phyloP scores from a whole-genome alignment of 2,888 invertebrate species.

The Apamea anceps region DNA sequence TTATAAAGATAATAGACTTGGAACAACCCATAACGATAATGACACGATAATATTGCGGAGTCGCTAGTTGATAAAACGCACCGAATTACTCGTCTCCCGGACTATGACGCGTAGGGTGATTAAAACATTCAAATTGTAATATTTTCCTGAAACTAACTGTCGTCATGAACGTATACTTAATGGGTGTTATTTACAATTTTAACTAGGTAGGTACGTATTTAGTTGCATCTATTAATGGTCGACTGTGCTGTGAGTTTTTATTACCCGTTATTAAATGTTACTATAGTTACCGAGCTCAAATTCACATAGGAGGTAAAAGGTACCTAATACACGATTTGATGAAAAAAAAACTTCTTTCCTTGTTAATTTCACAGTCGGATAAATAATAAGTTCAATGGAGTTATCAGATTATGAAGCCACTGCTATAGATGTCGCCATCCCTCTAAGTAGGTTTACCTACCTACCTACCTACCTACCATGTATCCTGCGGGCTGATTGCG shows the following conservation, averaged over 20 bases:
- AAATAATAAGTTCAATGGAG: slow-evolving; percentile 14
- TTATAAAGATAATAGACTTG: neutral
- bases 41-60: neutral
- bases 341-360: neutral
- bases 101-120: neutral
- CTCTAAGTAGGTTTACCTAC: too few species aligned
- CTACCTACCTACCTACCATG: too few species aligned
- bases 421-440: neutral
- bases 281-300: neutral
- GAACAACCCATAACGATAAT: slow-evolving; percentile 11
- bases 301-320: slow-evolving; percentile 5
- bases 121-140: neutral
- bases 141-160: slow-evolving; percentile 6
- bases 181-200: slow-evolving; percentile 1
- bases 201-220: neutral
- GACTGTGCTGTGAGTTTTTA: neutral
- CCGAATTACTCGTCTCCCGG: neutral
- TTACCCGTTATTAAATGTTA: neutral
- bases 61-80: slow-evolving; percentile 18
- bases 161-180: neutral
- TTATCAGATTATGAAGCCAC: slow-evolving; percentile 26
- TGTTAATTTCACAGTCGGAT: neutral
- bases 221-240: slow-evolving; percentile 9
- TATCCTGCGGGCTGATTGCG: neutral
- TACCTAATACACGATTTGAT: neutral